Evolutionary conservation across 1,140 invertebrate species (phyloP).

Genomic region (Saccostrea echinata): DNA sequence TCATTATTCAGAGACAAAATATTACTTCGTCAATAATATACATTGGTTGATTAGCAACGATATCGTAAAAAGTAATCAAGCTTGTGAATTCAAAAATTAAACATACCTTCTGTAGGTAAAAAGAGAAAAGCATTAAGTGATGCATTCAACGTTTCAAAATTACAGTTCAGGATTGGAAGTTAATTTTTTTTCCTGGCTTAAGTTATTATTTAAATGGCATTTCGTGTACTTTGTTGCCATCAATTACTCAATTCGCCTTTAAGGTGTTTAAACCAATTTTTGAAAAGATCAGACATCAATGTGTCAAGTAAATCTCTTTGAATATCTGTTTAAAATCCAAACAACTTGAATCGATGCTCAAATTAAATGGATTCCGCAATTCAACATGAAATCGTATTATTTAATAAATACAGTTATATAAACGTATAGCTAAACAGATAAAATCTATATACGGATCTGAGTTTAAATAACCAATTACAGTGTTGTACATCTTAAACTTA

Average conservation of each 20-base stretch:
- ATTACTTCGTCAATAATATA: neutral
- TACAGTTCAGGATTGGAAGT: neutral
- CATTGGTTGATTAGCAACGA: constrained; percentile 21
- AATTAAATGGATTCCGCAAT: neutral
- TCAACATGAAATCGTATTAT: neutral
- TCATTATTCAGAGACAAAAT: neutral
- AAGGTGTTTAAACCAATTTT: neutral
- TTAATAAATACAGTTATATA: neutral
- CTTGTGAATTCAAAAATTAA: neutral
- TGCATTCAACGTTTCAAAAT: neutral
- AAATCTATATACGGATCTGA: neutral
- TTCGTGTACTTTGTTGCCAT: neutral
- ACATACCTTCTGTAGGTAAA: neutral
- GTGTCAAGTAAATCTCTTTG: neutral
- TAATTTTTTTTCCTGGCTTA: neutral
- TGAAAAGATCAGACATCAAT: constrained; percentile 1
- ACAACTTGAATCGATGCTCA: neutral
- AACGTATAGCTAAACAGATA: neutral
- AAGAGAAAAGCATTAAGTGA: neutral
- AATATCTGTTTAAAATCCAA: constrained; percentile 27
- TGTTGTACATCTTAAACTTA: constrained; percentile 15
- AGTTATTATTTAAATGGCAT: neutral
- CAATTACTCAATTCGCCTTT: neutral
- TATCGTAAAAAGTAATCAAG: neutral
- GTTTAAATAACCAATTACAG: neutral